phyloP scores from a whole-genome alignment of 2,113 vertebrate genomes.

The Pogona vitticeps region DNA sequence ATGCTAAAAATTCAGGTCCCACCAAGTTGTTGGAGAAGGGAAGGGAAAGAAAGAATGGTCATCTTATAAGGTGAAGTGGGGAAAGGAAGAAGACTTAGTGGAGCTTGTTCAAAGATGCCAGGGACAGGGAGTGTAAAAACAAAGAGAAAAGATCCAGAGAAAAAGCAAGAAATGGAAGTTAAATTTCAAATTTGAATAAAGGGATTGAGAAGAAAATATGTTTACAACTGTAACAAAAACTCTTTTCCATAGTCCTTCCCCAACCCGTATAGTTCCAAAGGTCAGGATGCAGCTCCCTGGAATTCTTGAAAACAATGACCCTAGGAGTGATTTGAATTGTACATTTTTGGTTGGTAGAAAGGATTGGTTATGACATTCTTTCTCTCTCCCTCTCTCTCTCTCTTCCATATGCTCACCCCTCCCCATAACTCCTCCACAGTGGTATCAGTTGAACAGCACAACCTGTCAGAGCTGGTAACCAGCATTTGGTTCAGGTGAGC shows the following conservation, averaged over 20 bases:
- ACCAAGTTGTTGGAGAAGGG: too few species aligned
- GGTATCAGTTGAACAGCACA: slow-evolving; percentile 35
- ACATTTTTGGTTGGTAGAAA: neutral
- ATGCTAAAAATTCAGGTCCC: too few species aligned
- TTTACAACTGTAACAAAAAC: neutral
- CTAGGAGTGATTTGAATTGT: neutral
- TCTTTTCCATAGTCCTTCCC: neutral
- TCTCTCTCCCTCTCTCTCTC: slow-evolving; percentile 1
- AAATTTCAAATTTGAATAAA: neutral
- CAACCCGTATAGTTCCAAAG: too few species aligned
- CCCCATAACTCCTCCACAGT: neutral
- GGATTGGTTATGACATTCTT: neutral
- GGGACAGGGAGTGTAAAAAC: neutral
- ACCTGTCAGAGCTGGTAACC: slow-evolving; percentile 55
- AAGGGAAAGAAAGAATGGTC: too few species aligned
- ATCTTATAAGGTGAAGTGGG: neutral
- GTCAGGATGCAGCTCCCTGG: too few species aligned
- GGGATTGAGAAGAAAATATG: too few species aligned
- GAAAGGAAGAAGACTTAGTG: neutral
- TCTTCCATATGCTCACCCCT: neutral
- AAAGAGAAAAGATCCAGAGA: neutral
- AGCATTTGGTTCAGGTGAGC: slow-evolving; percentile 55
- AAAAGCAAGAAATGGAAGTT: neutral
- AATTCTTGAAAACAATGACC: neutral
- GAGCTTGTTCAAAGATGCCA: too few species aligned